A percentile compares a stretch with the other conserved stretches of the same genome.
Evolutionary conservation across 2,888 invertebrate genomes (phyloP).

Genomic region (Melikaiella ostensackeni): DNA sequence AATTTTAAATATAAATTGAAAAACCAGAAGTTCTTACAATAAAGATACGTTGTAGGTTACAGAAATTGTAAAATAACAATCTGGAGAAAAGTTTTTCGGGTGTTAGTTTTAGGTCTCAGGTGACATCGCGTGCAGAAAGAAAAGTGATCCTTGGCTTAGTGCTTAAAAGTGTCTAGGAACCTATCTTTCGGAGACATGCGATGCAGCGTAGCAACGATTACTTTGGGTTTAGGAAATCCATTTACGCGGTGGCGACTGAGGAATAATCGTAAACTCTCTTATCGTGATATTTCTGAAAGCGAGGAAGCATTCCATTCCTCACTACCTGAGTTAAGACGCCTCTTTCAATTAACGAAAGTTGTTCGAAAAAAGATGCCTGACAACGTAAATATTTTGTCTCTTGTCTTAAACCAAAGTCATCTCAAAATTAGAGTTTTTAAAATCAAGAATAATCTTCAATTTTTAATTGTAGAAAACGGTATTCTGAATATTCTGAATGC

Average conservation of each 20-base stretch:
- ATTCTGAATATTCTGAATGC: background rate
- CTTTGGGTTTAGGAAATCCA: conserved; percentile 33
- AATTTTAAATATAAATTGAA: background rate
- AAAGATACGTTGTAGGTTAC: background rate
- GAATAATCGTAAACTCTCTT: conserved; percentile 40
- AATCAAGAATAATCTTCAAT: background rate
- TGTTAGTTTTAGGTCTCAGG: conserved; percentile 31
- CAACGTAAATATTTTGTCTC: conserved; percentile 17
- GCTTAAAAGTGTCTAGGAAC: conserved; percentile 38
- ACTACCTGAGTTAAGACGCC: conserved; percentile 37
- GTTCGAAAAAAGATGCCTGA: background rate
- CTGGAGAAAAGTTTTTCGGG: conserved; percentile 7
- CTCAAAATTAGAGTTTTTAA: background rate
- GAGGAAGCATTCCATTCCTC: conserved; percentile 23
- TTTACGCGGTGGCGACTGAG: conserved; percentile 33
- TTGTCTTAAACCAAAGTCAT: background rate
- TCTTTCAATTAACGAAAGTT: conserved; percentile 36
- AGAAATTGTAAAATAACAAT: conserved; percentile 19
- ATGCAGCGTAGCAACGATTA: conserved; percentile 32
- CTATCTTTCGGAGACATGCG: conserved; percentile 30
- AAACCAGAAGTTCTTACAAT: background rate
- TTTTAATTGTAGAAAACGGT: background rate
- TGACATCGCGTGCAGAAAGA: conserved; percentile 35
- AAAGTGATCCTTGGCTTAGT: conserved; percentile 35
- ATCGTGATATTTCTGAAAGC: conserved; percentile 38